phyloP scores from a whole-genome alignment of 2,113 vertebrate genomes.

The Lamprologus tigripictilis region DNA sequence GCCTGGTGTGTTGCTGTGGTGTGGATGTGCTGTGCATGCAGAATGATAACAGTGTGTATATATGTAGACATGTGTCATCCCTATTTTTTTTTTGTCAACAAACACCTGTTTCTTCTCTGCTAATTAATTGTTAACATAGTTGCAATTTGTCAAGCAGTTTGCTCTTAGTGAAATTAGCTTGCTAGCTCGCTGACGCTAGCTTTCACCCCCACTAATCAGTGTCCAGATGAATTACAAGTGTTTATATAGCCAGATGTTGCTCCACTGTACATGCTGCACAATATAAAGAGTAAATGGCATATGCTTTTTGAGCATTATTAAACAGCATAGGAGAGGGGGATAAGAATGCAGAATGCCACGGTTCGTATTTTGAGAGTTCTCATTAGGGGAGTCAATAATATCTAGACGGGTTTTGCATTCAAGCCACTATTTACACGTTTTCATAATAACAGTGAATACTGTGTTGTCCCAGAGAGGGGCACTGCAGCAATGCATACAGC shows the following conservation, averaged over 20 bases:
- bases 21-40: background rate
- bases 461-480: slow-evolving; percentile 62
- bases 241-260: slow-evolving; percentile 43
- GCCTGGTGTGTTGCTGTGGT: background rate
- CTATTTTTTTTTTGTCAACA: slow-evolving; percentile 32
- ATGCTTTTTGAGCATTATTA: background rate
- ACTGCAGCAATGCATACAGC: slow-evolving; percentile 46
- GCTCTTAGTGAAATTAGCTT: slow-evolving; percentile 14
- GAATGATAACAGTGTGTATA: background rate
- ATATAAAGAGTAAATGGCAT: background rate
- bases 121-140: slow-evolving; percentile 65
- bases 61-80: background rate
- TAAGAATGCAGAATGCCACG: background rate
- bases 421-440: background rate
- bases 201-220: slow-evolving; percentile 30
- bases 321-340: background rate
- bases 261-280: background rate
- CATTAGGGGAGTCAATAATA: background rate
- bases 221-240: slow-evolving; percentile 54
- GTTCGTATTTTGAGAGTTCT: background rate
- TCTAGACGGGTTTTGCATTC: background rate
- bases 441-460: slow-evolving; percentile 18
- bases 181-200: slow-evolving; percentile 45
- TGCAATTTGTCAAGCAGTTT: slow-evolving; percentile 59
- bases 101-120: slow-evolving; percentile 57